These are phyloP conservation scores for Linhomoeus sp. DNA, from an alignment of 2,888 invertebrate genomes.

Conservation along the genomic window DNA sequence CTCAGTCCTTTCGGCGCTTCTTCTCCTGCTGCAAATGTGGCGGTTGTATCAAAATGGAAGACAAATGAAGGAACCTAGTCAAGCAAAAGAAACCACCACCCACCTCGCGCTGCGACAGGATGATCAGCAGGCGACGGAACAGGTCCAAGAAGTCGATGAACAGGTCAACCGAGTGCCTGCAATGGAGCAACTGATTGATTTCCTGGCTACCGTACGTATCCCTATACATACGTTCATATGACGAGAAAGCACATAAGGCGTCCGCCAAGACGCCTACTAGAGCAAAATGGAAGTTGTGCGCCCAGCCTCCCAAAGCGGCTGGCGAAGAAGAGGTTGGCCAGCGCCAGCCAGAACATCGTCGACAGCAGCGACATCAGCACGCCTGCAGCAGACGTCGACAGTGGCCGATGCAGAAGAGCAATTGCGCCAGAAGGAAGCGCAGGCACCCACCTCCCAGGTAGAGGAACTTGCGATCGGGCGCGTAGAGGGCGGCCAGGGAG, in stretches of 20 bases:
- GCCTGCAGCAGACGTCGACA: slow-evolving; percentile 17
- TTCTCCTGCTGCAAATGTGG: not conserved
- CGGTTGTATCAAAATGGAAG: too few relatives aligned
- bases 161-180: slow-evolving; percentile 59
- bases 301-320: slow-evolving; percentile 53
- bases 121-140: slow-evolving; percentile 70
- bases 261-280: too few relatives aligned
- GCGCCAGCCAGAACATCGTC: slow-evolving; percentile 51
- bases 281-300: too few relatives aligned
- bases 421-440: not conserved
- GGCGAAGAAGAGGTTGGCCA: slow-evolving; percentile 66
- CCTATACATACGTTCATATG: too few relatives aligned
- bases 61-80: too few relatives aligned
- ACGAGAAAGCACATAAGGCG: too few relatives aligned
- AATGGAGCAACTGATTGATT: too few relatives aligned
- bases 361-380: slow-evolving; percentile 60
- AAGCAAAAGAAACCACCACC: too few relatives aligned
- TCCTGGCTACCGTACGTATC: too few relatives aligned
- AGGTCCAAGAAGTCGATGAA: slow-evolving; percentile 82
- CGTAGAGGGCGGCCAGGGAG: slow-evolving; percentile 60
- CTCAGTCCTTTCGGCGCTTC: not conserved
- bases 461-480: slow-evolving; percentile 57
- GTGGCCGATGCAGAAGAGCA: not conserved
- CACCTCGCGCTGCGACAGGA: slow-evolving; percentile 46
- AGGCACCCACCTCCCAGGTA: slow-evolving; percentile 51